Base-by-base conservation (phyloP, 1,140 invertebrate species). In the Neelides sp. region DNA sequence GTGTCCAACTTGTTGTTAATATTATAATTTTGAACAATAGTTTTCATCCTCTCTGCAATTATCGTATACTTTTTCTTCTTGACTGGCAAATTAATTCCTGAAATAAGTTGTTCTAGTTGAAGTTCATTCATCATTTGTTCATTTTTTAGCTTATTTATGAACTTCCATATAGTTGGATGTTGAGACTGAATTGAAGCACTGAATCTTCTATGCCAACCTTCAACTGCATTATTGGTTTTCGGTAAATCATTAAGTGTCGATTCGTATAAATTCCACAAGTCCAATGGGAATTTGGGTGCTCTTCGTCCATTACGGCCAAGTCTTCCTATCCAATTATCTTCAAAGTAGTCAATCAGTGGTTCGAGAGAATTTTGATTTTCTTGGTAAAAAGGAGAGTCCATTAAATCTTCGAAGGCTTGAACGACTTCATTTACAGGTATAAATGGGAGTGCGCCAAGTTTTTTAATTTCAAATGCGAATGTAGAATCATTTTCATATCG, bases 131-230 rank as follows among this genome's bases (percentile, higher is more conserved):
- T 10, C 17, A 17, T 48, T 23, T 52, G 42, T 32, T 52, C 28
- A 15, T 48, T 36, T 26, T 49, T 46, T 7, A 52, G 27, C 10
- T 20, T 34, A 19, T 50, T 15, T 13, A 52, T 52, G 19, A 52
- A 35, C 17, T 48, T 52, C 43, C 42, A 52, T 20, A 52, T 48
- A n/a, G 50, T 30, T 19, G 50, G 44, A 36, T 52, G 50, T 13
- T 19, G 4, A 22, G 28, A 15, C 4, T 3, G 4, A 12, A 52
- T 13, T 4, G 50, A 23, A 12, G 3, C 36, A 24, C 4, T 22
- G 32, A 52, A 52, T 8, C 42, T 7, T 7, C 20, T 23, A 45
- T 52, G 50, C 8, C 8, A 52, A 4, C 44, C 50, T 49, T 52
- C 50, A 23, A 32, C 8, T 12, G 23, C 4, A 52, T 48, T 52